A percentile compares a stretch with the other conserved stretches of the same genome.
Conservation (phyloP, 2,113 vertebrate genomes). For the Malurus alboscapulatus region DNA sequence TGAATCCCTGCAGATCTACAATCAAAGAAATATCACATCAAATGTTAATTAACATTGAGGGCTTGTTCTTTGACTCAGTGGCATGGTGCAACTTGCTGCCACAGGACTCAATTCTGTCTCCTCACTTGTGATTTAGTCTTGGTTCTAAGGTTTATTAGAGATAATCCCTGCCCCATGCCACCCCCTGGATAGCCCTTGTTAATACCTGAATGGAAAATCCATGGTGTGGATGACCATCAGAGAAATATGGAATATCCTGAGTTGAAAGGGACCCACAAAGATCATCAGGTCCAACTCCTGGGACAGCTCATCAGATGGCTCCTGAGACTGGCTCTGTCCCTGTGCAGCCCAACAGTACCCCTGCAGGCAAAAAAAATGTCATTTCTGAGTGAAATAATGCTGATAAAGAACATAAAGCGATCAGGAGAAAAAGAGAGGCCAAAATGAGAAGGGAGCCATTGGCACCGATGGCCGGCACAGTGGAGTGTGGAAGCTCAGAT, state of each 20-base stretch:
- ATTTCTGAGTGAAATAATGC: not conserved
- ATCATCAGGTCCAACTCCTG: not conserved
- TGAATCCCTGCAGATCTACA: not conserved
- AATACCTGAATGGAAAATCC: not conserved
- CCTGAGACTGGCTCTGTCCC: not conserved
- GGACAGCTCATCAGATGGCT: not conserved
- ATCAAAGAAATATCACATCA: not conserved
- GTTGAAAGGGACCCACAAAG: not conserved
- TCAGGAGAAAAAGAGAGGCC: not conserved
- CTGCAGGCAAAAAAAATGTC: not conserved
- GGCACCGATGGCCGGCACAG: not conserved
- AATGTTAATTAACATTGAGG: not conserved
- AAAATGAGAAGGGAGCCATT: not conserved
- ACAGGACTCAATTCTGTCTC: not conserved
- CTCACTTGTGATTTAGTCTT: not conserved
- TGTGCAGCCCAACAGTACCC: fast-evolving
- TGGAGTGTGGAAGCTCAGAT: not conserved
- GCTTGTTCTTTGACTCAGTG: not conserved
- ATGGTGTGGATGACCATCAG: not conserved
- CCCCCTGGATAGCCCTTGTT: not conserved
- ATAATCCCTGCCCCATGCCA: not conserved
- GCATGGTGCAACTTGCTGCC: not conserved
- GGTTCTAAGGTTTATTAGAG: not conserved
- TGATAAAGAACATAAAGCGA: not conserved
- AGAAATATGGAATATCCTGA: not conserved